Evolutionary conservation across 2,888 invertebrate species (phyloP).

Genomic region (Scaptomyza reducta): DNA sequence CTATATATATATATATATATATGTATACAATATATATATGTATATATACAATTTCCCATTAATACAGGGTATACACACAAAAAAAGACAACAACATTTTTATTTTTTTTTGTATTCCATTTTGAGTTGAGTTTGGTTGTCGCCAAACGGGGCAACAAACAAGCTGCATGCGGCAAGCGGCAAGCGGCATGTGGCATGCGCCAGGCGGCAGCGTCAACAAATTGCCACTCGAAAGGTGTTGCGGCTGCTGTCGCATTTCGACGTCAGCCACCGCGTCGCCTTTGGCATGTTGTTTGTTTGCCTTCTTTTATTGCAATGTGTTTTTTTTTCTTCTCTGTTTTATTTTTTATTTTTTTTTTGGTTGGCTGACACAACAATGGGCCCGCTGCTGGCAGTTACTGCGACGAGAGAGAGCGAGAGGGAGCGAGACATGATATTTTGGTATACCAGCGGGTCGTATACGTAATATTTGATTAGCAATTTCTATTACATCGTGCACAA

Average conservation of each 20-base stretch:
- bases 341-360: constrained; percentile 46
- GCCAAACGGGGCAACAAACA: constrained; percentile 50
- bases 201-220: constrained; percentile 68
- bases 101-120: constrained; percentile 45
- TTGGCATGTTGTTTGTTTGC: constrained; percentile 56
- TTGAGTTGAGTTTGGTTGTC: constrained; percentile 61
- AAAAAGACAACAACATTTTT: constrained; percentile 21
- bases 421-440: constrained; percentile 6
- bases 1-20: too few relatives aligned
- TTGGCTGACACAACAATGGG: constrained; percentile 76
- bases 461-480: constrained; percentile 74
- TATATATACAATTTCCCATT: too few relatives aligned
- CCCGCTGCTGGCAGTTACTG: constrained; percentile 31
- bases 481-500: constrained; percentile 43
- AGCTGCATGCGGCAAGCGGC: constrained; percentile 25
- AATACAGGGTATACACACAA: not conserved
- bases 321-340: constrained; percentile 13
- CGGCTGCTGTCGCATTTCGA: constrained; percentile 56
- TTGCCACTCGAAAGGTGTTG: constrained; percentile 79
- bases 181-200: constrained; percentile 34
- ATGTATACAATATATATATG: too few relatives aligned
- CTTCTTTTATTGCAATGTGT: constrained; percentile 10
- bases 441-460: constrained; percentile 45
- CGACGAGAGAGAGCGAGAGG: constrained; percentile 1
- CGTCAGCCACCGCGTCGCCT: constrained; percentile 40